These are phyloP conservation scores for Cistogaster globosa DNA, from an alignment of 2,888 invertebrate species.

Conservation along the genomic window DNA sequence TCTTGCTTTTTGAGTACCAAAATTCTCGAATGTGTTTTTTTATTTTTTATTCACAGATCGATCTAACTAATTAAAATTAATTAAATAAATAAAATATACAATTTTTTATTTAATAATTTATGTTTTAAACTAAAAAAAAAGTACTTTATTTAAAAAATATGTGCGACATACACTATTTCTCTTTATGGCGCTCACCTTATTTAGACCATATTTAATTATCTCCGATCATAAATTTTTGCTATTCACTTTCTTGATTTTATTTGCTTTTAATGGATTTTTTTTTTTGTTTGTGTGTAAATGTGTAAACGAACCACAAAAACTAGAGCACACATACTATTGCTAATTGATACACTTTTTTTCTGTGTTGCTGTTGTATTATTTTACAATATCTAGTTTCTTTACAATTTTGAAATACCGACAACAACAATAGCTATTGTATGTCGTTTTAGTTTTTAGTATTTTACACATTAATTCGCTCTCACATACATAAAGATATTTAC, in stretches of 20 bases:
- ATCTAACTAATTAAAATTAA: no score
- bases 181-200: no score
- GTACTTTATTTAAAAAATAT: no score
- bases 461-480: not conserved
- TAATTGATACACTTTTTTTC: slow-evolving; percentile 7
- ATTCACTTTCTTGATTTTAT: slow-evolving; percentile 4
- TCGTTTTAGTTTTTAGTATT: slow-evolving; percentile 31
- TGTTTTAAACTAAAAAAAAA: no score
- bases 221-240: slow-evolving; percentile 17
- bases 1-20: no score
- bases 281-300: not conserved
- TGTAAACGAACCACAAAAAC: slow-evolving; percentile 58
- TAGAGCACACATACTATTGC: slow-evolving; percentile 54
- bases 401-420: slow-evolving; percentile 43
- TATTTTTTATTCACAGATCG: no score
- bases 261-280: not conserved
- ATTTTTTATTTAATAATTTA: no score
- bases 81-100: no score
- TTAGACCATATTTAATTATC: not conserved
- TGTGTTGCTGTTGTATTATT: slow-evolving; percentile 20
- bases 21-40: no score
- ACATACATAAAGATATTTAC: not conserved
- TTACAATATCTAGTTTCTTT: slow-evolving; percentile 54
- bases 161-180: no score
- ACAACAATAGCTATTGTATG: slow-evolving; percentile 36